Base-by-base conservation (phyloP, 2,113 vertebrate genomes). In the Passer montanus region DNA sequence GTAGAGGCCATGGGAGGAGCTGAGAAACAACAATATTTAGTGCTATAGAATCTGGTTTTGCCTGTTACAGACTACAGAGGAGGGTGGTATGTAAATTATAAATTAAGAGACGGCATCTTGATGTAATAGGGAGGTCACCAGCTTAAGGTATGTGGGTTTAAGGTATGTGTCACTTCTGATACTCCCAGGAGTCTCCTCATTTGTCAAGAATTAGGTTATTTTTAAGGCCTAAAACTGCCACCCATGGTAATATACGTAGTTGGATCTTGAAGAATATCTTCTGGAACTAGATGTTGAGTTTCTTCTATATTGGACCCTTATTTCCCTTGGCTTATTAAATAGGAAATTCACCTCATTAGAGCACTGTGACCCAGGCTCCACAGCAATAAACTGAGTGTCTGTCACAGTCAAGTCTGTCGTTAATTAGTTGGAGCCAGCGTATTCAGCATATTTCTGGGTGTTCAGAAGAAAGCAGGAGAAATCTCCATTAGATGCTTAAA, bases 141-240 rank as follows among this genome's bases (percentile, higher is more conserved):
- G 31, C 21, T 72, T 77, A 66, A 74, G 46, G 59, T 70, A 50
- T 74, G 69, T 85, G 67, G 41, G 35, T 68, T 88, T 79, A 75
- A 90, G 85, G 63, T 83, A 68, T 95, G 89, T 81, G 88, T 66
- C 47, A 64, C 69, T 90, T 95, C 30, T 67, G 78, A 72, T 85
- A 69, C 50, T 93, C 59, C 43, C 12, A n/a, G 16, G 37, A 84
- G 50, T 30, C 64, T 83, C 23, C 72, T 86, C 33, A 37, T 72
- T 84, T 84, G 35, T 55, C 72, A 78, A 91, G 55, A 85, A 88
- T 50, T 74, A 35, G 35, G 17, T 60, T 77, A 74, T 80, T 94
- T 83, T 77, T 39, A 35, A 83, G 24, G 37, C 74, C 33, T 77
- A 22, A 77, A 94, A 13, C 13, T 67, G 35, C 8, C 17, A 44